Conservation (phyloP, 2,797 vertebrate species). For the Schizopygopsis malacanthus region DNA sequence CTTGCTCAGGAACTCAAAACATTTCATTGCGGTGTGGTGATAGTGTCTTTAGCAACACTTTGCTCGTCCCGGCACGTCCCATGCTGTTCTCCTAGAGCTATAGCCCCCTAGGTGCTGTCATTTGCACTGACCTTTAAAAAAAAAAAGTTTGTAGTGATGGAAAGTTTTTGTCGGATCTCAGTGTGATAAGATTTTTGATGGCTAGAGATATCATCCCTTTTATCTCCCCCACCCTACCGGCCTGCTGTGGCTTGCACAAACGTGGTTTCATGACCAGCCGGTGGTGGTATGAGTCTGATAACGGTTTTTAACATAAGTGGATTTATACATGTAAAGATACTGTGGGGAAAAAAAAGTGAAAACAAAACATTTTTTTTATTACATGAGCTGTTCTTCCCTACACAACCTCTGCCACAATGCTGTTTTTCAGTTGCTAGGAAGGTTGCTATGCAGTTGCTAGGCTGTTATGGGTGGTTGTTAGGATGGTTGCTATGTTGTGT, state of each 20-base stretch:
- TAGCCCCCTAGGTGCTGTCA: not conserved
- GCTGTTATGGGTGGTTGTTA: not conserved
- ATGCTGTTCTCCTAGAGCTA: not conserved
- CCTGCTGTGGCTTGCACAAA: slow-evolving; percentile 27
- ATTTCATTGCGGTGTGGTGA: slow-evolving; percentile 60
- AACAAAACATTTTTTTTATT: no score
- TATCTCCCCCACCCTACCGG: not conserved
- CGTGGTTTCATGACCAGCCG: slow-evolving; percentile 1
- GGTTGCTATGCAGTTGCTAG: not conserved
- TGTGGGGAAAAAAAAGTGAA: no score
- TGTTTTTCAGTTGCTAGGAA: no score
- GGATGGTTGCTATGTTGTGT: not conserved
- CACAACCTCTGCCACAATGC: not conserved
- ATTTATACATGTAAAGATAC: not conserved
- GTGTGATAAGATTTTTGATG: slow-evolving; percentile 49
- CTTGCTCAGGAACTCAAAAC: slow-evolving; percentile 58
- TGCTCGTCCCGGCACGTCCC: slow-evolving; percentile 64
- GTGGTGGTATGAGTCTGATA: not conserved
- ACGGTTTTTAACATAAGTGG: not conserved
- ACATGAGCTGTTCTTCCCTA: not conserved
- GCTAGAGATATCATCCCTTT: slow-evolving; percentile 31
- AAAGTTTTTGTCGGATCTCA: slow-evolving; percentile 41
- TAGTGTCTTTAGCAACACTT: slow-evolving; percentile 71
- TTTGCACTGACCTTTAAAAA: not conserved
- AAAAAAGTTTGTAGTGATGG: not conserved